These are phyloP conservation scores for Myodes glareolus DNA, from an alignment of 2,113 vertebrate species.

Conservation along the genomic window DNA sequence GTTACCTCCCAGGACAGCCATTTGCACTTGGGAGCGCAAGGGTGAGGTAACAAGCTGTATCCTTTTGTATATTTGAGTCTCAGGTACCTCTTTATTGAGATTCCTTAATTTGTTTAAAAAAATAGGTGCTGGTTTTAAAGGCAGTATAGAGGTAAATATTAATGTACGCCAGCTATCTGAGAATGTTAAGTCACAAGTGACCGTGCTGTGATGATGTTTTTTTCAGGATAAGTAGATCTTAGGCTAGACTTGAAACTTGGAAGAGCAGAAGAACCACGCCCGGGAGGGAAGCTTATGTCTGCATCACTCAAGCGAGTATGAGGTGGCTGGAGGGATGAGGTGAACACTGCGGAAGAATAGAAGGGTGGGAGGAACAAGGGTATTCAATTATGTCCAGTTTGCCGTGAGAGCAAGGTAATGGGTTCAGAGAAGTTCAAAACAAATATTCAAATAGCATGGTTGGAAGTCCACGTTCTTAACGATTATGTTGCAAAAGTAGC, in stretches of 20 bases:
- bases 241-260: not conserved
- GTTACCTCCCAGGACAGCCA: not conserved
- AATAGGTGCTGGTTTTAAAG: constrained; percentile 14
- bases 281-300: not conserved
- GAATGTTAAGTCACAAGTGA: not conserved
- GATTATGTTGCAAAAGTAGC: constrained; percentile 48
- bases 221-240: not conserved
- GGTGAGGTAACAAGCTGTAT: not conserved
- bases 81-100: not conserved
- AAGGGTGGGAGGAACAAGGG: not conserved
- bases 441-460: constrained; percentile 48
- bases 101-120: not conserved
- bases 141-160: not conserved
- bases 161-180: not conserved
- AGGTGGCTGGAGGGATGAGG: not conserved
- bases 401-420: constrained; percentile 27
- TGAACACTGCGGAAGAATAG: not conserved
- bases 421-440: constrained; percentile 38
- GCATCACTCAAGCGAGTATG: not conserved
- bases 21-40: not conserved
- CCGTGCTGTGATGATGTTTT: not conserved
- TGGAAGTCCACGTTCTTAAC: constrained; percentile 39
- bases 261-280: not conserved
- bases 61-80: not conserved
- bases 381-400: not conserved